Percentiles rank a stretch among this genome's conserved stretches.
phyloP scores from a whole-genome alignment of 2,113 vertebrate genomes.

The Strix aluco region DNA sequence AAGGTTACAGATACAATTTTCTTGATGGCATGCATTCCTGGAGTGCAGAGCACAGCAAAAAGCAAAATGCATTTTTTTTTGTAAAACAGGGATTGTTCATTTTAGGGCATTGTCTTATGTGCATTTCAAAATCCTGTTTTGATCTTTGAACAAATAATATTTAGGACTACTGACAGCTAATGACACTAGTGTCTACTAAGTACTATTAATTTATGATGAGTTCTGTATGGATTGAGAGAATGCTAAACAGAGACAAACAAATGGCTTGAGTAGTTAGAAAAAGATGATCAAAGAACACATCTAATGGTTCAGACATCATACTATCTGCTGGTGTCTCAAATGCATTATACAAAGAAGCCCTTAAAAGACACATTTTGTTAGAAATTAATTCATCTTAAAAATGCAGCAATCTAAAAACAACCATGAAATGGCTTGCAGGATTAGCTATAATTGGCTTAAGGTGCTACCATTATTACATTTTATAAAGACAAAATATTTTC shows the following conservation, averaged over 20 bases:
- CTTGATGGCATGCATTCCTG: not conserved
- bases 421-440: not conserved
- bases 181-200: not conserved
- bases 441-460: not conserved
- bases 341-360: not conserved
- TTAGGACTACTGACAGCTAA: slow-evolving; percentile 8
- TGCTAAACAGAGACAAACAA: slow-evolving; percentile 6
- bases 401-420: not conserved
- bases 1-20: not conserved
- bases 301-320: not conserved
- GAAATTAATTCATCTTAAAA: slow-evolving; percentile 37
- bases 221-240: slow-evolving; percentile 31
- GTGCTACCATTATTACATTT: not conserved
- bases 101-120: not conserved
- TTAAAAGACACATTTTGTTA: not conserved
- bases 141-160: not conserved
- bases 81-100: not conserved
- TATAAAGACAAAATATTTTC: not conserved
- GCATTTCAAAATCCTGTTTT: not conserved
- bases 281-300: slow-evolving; percentile 31
- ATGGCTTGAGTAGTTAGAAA: not conserved
- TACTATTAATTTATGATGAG: slow-evolving; percentile 21
- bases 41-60: not conserved
- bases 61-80: not conserved
- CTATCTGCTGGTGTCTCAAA: not conserved